These are phyloP conservation scores for Clarias gariepinus DNA, from an alignment of 2,113 vertebrate species.

Conservation along the genomic window DNA sequence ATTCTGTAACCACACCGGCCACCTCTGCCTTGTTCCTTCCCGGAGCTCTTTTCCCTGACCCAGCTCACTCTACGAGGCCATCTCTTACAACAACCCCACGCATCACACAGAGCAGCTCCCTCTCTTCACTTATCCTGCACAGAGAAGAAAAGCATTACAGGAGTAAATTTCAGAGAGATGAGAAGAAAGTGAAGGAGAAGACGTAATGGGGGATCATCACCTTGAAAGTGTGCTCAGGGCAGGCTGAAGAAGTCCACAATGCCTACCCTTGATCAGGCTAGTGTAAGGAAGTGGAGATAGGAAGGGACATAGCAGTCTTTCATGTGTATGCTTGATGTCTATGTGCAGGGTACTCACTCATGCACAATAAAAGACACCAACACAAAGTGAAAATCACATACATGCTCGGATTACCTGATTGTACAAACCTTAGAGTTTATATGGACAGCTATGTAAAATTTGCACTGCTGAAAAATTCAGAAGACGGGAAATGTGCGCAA, in stretches of 20 bases:
- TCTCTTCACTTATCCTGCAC: conserved; percentile 18
- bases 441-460: conserved; percentile 7
- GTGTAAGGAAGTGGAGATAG: conserved; percentile 50
- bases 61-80: not conserved
- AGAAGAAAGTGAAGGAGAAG: conserved; percentile 47
- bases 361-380: conserved; percentile 31
- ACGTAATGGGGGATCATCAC: conserved; percentile 19
- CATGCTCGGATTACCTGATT: conserved; percentile 12
- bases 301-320: conserved; percentile 40
- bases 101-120: conserved; percentile 32
- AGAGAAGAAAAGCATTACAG: conserved; percentile 24
- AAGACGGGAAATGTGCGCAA: not conserved
- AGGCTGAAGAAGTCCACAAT: conserved; percentile 44
- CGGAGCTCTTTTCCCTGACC: conserved; percentile 29
- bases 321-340: conserved; percentile 45
- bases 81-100: conserved; percentile 7
- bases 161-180: conserved; percentile 42
- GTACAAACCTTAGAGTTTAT: not conserved
- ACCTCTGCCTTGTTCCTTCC: conserved; percentile 11
- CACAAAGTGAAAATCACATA: conserved; percentile 21
- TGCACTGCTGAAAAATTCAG: not conserved
- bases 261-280: conserved; percentile 53
- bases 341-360: conserved; percentile 28
- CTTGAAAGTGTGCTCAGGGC: conserved; percentile 42
- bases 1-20: conserved; percentile 29